phyloP scores from a whole-genome alignment of 2,797 vertebrate genomes.

The Coregonus sp. region DNA sequence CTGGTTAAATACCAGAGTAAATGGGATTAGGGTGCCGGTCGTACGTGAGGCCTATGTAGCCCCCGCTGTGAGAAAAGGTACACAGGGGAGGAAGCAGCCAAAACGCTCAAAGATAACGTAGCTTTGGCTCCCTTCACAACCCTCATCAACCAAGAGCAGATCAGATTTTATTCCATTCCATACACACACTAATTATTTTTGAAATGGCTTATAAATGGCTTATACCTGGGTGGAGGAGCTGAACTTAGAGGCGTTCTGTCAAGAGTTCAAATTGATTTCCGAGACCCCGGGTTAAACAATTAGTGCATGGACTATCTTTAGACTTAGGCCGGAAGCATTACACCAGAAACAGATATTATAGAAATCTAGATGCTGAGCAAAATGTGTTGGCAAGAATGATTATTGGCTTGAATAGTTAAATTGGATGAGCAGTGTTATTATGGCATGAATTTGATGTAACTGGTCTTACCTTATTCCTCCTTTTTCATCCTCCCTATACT shows the following conservation, averaged over 20 bases:
- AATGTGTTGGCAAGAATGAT: no score
- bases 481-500: neutral
- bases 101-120: conserved; percentile 25
- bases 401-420: no score
- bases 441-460: no score
- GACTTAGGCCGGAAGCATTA: neutral
- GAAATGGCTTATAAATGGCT: conserved; percentile 33
- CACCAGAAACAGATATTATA: neutral
- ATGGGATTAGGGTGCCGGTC: conserved; percentile 59
- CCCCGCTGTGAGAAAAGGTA: conserved; percentile 32
- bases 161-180: conserved; percentile 7
- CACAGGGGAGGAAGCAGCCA: neutral
- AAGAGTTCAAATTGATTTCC: conserved; percentile 39
- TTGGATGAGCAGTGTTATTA: no score
- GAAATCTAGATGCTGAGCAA: no score
- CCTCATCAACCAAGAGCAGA: conserved; percentile 10
- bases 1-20: conserved; percentile 63
- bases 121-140: conserved; percentile 17
- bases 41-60: conserved; percentile 42
- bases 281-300: conserved; percentile 27
- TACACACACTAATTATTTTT: conserved; percentile 31
- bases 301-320: conserved; percentile 8
- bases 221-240: conserved; percentile 14
- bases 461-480: neutral
- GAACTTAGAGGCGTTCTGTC: conserved; percentile 22